Evolutionary conservation across 2,888 invertebrate species (phyloP).

Genomic region (Orthonevra nobilis): DNA sequence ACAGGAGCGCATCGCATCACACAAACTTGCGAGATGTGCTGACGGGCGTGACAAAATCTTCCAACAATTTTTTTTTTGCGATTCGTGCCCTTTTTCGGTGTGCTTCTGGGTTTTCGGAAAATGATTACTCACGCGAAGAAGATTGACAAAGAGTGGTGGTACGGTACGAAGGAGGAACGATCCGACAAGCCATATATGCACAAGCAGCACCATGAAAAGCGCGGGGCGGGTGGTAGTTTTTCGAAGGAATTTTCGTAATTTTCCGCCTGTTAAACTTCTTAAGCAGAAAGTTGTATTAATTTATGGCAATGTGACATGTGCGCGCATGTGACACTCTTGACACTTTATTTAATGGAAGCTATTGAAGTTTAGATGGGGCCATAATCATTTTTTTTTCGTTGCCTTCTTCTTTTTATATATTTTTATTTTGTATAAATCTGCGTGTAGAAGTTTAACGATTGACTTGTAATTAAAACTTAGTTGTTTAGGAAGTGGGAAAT

Average conservation of each 20-base stretch:
- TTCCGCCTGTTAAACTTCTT: conserved; percentile 70
- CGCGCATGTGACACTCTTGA: conserved; percentile 67
- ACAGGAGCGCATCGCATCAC: conserved; percentile 31
- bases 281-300: conserved; percentile 66
- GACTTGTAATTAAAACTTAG: conserved; percentile 57
- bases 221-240: conserved; percentile 49
- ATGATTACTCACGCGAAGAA: conserved; percentile 67
- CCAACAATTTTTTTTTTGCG: conserved; percentile 43
- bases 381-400: conserved; percentile 7
- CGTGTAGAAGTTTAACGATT: conserved; percentile 34
- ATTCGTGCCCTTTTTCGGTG: conserved; percentile 12
- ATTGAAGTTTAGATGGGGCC: conserved; percentile 45
- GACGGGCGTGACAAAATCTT: conserved; percentile 61
- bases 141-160: conserved; percentile 49
- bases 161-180: no score
- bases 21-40: conserved; percentile 56
- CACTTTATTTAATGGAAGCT: conserved; percentile 65
- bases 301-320: conserved; percentile 67
- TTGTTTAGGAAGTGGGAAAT: conserved; percentile 32
- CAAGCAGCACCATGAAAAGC: no score
- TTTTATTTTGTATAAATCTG: neutral
- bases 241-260: conserved; percentile 65
- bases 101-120: conserved; percentile 39
- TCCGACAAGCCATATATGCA: no score
- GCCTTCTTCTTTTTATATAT: neutral